Conservation (phyloP, 2,113 vertebrate genomes). For the Puntigrus tetrazona region DNA sequence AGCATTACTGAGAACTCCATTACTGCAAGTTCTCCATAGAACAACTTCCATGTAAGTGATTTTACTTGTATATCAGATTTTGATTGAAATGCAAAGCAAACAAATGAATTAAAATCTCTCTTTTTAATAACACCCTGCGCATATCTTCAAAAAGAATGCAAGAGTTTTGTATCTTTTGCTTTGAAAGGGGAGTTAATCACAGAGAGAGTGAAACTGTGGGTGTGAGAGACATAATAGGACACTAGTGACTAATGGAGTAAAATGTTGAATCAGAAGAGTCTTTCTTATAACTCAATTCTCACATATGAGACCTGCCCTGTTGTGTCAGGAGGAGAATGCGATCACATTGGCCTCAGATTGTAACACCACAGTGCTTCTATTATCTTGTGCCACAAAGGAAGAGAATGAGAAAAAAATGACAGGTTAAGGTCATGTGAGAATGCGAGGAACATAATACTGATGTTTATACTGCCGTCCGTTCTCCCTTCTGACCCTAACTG, state of each 20-base stretch:
- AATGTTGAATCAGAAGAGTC: constrained; percentile 15
- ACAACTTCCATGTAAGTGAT: not conserved
- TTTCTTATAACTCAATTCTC: not conserved
- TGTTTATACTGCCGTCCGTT: constrained; percentile 15
- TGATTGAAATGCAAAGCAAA: constrained; percentile 11
- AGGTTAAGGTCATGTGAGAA: constrained; percentile 17
- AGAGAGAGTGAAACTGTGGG: not conserved
- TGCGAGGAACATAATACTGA: constrained; percentile 24
- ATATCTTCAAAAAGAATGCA: not conserved
- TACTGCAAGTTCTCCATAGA: not conserved
- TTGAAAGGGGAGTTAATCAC: not conserved
- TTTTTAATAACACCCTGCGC: not conserved
- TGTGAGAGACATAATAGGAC: not conserved
- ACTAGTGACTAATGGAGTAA: not conserved
- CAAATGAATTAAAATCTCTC: not conserved
- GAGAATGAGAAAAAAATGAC: not conserved
- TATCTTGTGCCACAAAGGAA: not conserved
- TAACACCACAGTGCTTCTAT: constrained; percentile 12
- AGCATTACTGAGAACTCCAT: not conserved
- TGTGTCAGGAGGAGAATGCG: not conserved
- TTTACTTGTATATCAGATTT: not conserved
- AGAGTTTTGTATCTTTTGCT: not conserved
- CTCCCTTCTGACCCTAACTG: constrained; percentile 13
- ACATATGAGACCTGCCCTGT: not conserved
- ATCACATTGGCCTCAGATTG: not conserved